Evolutionary conservation across 2,888 invertebrate species (phyloP).

Genomic region (Tyria jacobaeae): DNA sequence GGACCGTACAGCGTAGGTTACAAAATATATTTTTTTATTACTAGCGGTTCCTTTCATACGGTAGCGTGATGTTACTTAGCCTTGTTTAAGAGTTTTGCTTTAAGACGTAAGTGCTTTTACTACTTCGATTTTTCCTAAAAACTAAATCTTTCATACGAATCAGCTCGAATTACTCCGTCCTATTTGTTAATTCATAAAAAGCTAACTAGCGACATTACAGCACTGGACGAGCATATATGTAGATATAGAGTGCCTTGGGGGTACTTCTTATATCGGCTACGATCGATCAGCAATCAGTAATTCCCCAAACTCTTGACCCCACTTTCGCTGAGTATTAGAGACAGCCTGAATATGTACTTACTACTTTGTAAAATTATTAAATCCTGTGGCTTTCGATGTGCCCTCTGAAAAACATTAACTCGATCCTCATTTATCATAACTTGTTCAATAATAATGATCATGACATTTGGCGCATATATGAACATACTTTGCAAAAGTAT

Average conservation of each 20-base stretch:
- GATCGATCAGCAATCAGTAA: not conserved
- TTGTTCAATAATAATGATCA: conserved; percentile 5
- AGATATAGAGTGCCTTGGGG: no score
- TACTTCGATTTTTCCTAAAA: not conserved
- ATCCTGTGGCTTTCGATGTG: not conserved
- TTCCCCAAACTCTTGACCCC: not conserved
- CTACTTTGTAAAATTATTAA: not conserved
- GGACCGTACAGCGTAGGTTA: not conserved
- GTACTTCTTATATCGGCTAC: no score
- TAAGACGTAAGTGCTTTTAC: no score
- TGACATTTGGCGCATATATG: not conserved
- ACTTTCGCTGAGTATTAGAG: not conserved
- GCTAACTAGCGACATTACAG: no score
- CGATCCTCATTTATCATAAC: not conserved
- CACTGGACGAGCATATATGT: no score
- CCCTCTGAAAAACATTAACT: not conserved
- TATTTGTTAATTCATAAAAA: no score
- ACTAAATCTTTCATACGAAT: no score
- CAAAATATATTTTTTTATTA: not conserved
- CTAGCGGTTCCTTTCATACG: not conserved
- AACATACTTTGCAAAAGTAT: conserved; percentile 6
- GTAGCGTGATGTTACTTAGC: not conserved
- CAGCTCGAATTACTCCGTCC: no score
- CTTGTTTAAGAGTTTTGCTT: not conserved
- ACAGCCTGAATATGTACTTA: not conserved